These are phyloP conservation scores for Australoheros facetus DNA, from an alignment of 2,797 vertebrate species.

Conservation along the genomic window DNA sequence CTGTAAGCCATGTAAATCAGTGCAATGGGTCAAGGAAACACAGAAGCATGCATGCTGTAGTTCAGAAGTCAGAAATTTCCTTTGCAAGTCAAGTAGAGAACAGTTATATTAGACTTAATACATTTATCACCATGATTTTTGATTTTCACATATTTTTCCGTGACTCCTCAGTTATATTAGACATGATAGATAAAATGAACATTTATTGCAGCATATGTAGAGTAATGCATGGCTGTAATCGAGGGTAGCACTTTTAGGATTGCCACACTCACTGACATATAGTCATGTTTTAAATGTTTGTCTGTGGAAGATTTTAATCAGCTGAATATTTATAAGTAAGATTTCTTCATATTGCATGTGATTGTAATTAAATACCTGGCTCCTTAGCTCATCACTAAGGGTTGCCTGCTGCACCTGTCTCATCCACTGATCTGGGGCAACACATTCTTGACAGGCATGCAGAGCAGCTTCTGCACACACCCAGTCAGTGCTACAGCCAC, in stretches of 20 bases:
- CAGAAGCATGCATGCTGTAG: accelerated
- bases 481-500: slow-evolving; percentile 7
- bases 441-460: slow-evolving; percentile 33
- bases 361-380: slow-evolving; percentile 38
- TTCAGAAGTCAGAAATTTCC: background rate
- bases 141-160: background rate
- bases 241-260: background rate
- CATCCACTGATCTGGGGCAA: slow-evolving; percentile 16
- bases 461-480: slow-evolving; percentile 19
- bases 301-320: background rate
- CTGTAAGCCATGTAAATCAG: background rate
- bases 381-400: background rate
- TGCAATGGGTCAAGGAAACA: background rate
- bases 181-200: background rate
- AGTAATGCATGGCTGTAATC: background rate
- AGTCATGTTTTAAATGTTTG: background rate
- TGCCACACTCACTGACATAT: background rate
- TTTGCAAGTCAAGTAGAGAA: background rate
- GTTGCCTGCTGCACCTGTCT: slow-evolving; percentile 34
- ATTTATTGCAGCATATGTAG: background rate
- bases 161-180: background rate
- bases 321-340: background rate
- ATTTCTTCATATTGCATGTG: background rate
- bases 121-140: background rate
- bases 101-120: background rate